Evolutionary conservation across 2,888 invertebrate species (phyloP).

Genomic region (Strigamia maritima): DNA sequence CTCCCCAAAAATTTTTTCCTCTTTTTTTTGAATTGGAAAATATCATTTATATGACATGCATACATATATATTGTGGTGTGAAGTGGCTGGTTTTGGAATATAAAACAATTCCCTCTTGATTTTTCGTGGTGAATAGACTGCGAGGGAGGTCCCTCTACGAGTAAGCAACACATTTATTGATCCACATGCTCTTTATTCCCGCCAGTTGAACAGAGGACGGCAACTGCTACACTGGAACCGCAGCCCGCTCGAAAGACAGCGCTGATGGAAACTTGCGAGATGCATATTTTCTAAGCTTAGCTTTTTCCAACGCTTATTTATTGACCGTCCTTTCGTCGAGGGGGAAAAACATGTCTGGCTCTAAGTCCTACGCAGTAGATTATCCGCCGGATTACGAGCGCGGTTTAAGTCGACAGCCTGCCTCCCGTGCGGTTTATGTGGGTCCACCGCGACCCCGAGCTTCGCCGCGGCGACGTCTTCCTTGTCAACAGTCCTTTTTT

Average conservation of each 20-base stretch:
- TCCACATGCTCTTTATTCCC: not conserved
- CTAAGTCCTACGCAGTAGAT: not conserved
- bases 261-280: not conserved
- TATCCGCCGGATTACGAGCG: slow-evolving; percentile 15
- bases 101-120: not conserved
- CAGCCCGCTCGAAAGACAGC: not conserved
- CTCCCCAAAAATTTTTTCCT: no score
- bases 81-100: not conserved
- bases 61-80: no score
- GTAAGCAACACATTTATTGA: not conserved
- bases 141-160: not conserved
- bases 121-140: not conserved
- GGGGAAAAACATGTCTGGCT: not conserved
- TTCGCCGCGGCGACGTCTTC: not conserved
- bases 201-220: not conserved
- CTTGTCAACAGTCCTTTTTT: not conserved
- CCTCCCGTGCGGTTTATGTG: not conserved
- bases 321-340: not conserved
- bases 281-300: not conserved
- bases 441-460: not conserved
- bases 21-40: no score
- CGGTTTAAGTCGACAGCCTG: not conserved
- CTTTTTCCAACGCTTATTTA: not conserved
- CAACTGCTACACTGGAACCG: not conserved
- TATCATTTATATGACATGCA: no score